Percentiles rank a stretch among this genome's conserved stretches.
Conservation (phyloP, 2,797 vertebrate genomes). For the Philypnodon macrostomus region DNA sequence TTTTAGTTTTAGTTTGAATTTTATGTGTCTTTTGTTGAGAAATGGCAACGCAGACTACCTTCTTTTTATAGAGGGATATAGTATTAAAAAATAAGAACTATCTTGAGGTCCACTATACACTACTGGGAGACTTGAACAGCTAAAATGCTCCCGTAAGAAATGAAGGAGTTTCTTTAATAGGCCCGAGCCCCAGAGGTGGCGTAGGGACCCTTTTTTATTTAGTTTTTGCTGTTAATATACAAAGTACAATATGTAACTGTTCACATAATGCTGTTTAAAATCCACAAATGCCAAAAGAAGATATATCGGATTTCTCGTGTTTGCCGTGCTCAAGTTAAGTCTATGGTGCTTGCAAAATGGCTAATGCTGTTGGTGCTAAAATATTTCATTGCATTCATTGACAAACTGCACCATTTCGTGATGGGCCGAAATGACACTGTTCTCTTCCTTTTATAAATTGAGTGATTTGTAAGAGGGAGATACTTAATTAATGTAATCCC, state of each 20-base stretch:
- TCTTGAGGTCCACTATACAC: conserved; percentile 45
- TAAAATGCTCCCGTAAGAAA: conserved; percentile 1
- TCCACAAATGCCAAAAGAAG: background rate
- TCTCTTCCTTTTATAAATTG: too few relatives aligned
- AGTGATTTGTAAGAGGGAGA: too few relatives aligned
- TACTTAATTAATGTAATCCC: too few relatives aligned
- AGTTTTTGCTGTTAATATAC: background rate
- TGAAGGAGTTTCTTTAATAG: conserved; percentile 32
- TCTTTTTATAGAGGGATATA: conserved; percentile 14
- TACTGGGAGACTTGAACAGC: conserved; percentile 29
- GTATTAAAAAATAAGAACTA: conserved; percentile 13
- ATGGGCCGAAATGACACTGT: too few relatives aligned
- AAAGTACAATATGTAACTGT: background rate
- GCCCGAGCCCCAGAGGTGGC: too few relatives aligned
- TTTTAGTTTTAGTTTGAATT: conserved; percentile 34
- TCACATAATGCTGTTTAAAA: conserved; percentile 5
- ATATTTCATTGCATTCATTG: too few relatives aligned
- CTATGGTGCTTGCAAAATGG: background rate
- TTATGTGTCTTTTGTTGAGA: conserved; percentile 24
- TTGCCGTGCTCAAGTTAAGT: too few relatives aligned
- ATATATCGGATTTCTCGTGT: too few relatives aligned
- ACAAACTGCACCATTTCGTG: conserved; percentile 13
- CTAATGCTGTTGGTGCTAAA: too few relatives aligned
- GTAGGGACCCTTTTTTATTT: background rate
- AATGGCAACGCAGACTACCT: conserved; percentile 14